These are phyloP conservation scores for Margaritifera margaritifera DNA, from an alignment of 2,888 invertebrate genomes.

Conservation along the genomic window DNA sequence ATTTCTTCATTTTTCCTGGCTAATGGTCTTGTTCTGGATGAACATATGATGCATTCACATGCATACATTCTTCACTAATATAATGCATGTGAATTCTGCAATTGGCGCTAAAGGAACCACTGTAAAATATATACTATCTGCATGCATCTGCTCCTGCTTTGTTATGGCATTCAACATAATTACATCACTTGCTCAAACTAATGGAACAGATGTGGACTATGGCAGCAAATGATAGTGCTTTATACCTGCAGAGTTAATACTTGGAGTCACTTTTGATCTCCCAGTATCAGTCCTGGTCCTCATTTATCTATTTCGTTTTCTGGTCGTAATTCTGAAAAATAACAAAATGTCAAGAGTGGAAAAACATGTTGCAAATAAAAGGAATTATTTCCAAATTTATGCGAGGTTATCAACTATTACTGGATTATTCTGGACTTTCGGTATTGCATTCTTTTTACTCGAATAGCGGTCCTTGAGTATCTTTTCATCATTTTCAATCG, in stretches of 20 bases:
- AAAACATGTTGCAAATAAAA: slow-evolving; percentile 4
- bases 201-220: slow-evolving; percentile 18
- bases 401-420: slow-evolving; percentile 29
- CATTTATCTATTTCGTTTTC: slow-evolving; percentile 16
- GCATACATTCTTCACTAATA: slow-evolving; percentile 20
- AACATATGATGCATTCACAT: slow-evolving; percentile 33
- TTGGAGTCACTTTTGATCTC: slow-evolving; percentile 22
- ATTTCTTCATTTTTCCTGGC: slow-evolving; percentile 30
- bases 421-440: slow-evolving; percentile 30
- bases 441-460: slow-evolving; percentile 21
- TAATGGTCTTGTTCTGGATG: slow-evolving; percentile 28
- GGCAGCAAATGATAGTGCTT: slow-evolving; percentile 19
- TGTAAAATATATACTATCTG: slow-evolving; percentile 15
- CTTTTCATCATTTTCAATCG: slow-evolving; percentile 27
- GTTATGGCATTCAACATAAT: slow-evolving; percentile 18
- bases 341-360: slow-evolving; percentile 12
- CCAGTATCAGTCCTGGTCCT: slow-evolving; percentile 20
- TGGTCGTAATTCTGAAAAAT: slow-evolving; percentile 16
- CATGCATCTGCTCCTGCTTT: slow-evolving; percentile 2
- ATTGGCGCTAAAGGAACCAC: not conserved
- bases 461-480: slow-evolving; percentile 18
- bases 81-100: not conserved
- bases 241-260: slow-evolving; percentile 20
- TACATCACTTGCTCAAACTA: not conserved
- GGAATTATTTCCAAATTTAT: slow-evolving; percentile 30